Conservation (phyloP, 2,113 vertebrate species). For the Cryptoleucopteryx plumbea region DNA sequence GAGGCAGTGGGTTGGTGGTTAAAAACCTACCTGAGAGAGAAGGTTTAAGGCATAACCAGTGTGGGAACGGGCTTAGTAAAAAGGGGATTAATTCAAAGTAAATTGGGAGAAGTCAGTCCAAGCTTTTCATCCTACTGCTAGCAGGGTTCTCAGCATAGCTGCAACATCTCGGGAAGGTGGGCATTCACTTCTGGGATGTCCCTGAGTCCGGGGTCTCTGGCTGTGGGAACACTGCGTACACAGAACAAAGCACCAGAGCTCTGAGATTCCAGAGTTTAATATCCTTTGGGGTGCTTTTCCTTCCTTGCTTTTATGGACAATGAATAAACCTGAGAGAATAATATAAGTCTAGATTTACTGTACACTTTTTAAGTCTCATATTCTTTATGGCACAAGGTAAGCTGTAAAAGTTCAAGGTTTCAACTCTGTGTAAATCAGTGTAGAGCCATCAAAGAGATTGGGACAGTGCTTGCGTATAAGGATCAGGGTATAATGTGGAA, state of each 20-base stretch:
- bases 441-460: background rate
- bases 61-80: background rate
- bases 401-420: slow-evolving; percentile 3
- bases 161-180: background rate
- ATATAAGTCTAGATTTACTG: background rate
- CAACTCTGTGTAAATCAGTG: background rate
- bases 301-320: background rate
- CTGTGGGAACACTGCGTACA: rapidly evolving
- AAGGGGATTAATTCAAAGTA: background rate
- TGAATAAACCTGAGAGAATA: slow-evolving; percentile 6
- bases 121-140: background rate
- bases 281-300: slow-evolving; percentile 16
- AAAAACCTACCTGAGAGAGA: background rate
- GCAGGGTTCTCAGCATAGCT: background rate
- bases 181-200: background rate
- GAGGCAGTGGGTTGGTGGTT: background rate
- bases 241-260: background rate
- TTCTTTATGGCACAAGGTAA: slow-evolving; percentile 7
- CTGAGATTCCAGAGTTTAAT: slow-evolving; percentile 19
- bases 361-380: background rate
- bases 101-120: background rate
- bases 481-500: background rate
- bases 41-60: background rate
- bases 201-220: background rate
- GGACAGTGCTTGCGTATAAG: background rate